phyloP scores from a whole-genome alignment of 2,113 vertebrate species.

The Rhinichthys klamathensis region DNA sequence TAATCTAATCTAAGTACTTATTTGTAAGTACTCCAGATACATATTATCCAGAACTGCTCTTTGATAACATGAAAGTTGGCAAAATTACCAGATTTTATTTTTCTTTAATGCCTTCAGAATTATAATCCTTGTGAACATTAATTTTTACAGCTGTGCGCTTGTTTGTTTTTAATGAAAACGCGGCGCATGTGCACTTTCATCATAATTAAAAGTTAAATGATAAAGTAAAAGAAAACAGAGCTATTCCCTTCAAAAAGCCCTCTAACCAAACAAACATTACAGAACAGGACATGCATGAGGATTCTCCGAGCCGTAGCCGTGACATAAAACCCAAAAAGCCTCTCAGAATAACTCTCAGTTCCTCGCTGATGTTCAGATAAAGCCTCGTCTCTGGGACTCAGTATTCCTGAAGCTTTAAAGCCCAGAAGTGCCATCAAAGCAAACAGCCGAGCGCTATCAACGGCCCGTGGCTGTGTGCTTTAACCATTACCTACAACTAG shows the following conservation, averaged over 20 bases:
- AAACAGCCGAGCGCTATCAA: constrained; percentile 25
- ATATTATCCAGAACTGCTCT: background rate
- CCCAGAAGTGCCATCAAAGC: constrained; percentile 24
- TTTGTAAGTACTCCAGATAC: too few species aligned
- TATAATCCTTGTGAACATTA: background rate
- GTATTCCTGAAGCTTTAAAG: background rate
- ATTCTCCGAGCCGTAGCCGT: background rate
- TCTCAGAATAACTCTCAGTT: background rate
- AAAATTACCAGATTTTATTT: background rate
- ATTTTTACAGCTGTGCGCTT: background rate
- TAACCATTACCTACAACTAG: constrained; percentile 43
- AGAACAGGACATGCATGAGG: constrained; percentile 10
- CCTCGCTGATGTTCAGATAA: background rate
- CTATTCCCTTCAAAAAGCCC: background rate
- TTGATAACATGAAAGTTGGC: constrained; percentile 10
- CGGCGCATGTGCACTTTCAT: background rate
- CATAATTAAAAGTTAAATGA: background rate
- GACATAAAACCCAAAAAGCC: constrained; percentile 4
- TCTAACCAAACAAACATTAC: constrained; percentile 19
- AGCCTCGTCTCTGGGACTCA: background rate
- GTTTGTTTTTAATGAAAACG: background rate
- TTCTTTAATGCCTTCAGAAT: background rate
- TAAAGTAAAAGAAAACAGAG: constrained; percentile 1
- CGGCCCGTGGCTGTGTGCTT: constrained; percentile 44
- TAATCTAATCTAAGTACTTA: too few species aligned